Percentiles rank a stretch among this genome's conserved stretches.
These are phyloP conservation scores for Pandion haliaetus DNA, from an alignment of 2,113 vertebrate species.

Conservation along the genomic window DNA sequence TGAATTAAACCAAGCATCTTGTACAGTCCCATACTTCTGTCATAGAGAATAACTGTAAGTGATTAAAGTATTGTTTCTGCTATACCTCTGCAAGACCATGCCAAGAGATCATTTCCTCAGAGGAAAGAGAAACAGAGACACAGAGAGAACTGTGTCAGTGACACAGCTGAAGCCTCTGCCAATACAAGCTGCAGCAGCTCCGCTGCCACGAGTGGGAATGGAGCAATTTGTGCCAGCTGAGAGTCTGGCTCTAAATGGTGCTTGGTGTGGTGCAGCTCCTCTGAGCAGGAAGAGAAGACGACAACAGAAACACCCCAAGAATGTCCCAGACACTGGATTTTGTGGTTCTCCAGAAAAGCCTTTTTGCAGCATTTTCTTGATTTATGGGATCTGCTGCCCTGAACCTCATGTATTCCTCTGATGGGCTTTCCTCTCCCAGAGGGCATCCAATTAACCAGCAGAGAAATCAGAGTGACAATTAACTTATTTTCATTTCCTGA, in stretches of 20 bases:
- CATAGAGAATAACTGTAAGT: background rate
- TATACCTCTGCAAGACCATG: background rate
- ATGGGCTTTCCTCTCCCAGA: background rate
- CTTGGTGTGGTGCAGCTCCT: background rate
- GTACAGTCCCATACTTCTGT: background rate
- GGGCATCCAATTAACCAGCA: background rate
- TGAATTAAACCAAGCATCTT: rapidly evolving
- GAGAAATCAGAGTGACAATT: background rate
- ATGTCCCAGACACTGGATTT: background rate
- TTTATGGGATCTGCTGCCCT: background rate
- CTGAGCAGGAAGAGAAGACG: background rate
- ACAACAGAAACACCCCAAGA: background rate
- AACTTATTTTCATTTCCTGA: background rate
- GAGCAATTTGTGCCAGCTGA: background rate
- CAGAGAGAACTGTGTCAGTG: background rate
- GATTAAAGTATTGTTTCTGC: background rate
- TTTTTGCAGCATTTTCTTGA: background rate
- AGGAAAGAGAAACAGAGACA: background rate
- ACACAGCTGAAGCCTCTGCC: background rate
- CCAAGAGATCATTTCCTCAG: background rate
- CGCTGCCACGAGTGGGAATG: background rate
- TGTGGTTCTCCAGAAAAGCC: background rate
- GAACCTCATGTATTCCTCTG: background rate
- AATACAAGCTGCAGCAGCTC: background rate
- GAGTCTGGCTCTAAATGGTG: background rate